Evolutionary conservation across 2,797 vertebrate genomes (phyloP), one percentile per base, ranked within the genome.

Genomic region (Somateria mollissima): DNA sequence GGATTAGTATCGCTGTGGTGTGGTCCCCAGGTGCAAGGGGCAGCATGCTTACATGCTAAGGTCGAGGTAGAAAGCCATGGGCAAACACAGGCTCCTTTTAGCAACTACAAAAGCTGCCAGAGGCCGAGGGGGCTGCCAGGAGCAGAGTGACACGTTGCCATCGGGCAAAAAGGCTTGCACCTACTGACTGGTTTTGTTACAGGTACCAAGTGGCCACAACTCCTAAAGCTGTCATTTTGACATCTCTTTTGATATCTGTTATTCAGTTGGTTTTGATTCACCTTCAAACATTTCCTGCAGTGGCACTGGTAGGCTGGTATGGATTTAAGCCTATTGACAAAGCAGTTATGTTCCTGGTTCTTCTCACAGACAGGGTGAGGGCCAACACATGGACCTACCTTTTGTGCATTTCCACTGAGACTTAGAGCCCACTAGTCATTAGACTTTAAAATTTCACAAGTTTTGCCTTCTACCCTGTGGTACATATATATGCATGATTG

Each of bases 81-180:
- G 8, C 5, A 47, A 82, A n/a, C 22, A 58, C 24, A 47, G 0
- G 0, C 19, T 66, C 43, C 4, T 3, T 34, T 56, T 20, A 45
- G 34, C 0, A 7, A 90, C 41, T 32, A 61, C 32, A 89, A 36
- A 71, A 74, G 25, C 13, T 60, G 61, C 19, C 62, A 69, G 49
- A 81, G 41, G 72, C 20, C 41, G 67, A 6, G 3, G 0, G 56
- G 24, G 16, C 19, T 86, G 32, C 30, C 57, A 66, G 24, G 14
- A 90, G 18, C 51, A 61, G 0, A 0, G 27, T 13, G 28, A n/a
- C 67, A 24, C 21, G 7, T 9, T 81, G 25, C 21, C 4, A 3
- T 7, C 28, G 19, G 47, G 51, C 27, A 64, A 64, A 87, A 87
- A 36, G 13, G 6, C 7, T 79, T 58, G 17, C 16, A 11, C 21